These are phyloP conservation scores for Momotus momota DNA, from an alignment of 2,797 vertebrate species.

Conservation along the genomic window DNA sequence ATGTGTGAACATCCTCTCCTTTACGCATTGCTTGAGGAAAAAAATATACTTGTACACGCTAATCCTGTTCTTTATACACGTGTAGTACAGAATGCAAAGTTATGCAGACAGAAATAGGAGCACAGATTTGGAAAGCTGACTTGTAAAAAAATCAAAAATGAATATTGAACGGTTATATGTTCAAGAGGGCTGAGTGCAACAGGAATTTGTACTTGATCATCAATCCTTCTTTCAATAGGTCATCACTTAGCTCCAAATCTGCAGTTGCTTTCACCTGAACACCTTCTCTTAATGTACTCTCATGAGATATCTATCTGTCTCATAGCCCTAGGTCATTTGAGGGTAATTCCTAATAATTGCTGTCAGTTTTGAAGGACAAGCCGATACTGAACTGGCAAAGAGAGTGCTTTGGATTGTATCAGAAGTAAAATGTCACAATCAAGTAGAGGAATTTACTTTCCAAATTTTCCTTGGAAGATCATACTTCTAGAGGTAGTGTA, in stretches of 20 bases:
- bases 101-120: conserved; percentile 15
- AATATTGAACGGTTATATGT: background rate
- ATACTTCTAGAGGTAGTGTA: background rate
- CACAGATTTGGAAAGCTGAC: background rate
- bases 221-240: background rate
- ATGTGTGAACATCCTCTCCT: conserved; percentile 26
- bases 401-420: background rate
- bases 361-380: background rate
- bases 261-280: background rate
- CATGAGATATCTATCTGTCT: background rate
- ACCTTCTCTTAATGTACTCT: background rate
- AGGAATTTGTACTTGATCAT: background rate
- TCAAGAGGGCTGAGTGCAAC: background rate
- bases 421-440: background rate
- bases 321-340: background rate
- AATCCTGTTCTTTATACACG: background rate
- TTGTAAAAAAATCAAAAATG: background rate
- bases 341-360: background rate
- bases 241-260: background rate
- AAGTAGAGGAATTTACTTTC: background rate
- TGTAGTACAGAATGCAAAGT: background rate
- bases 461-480: background rate
- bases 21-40: background rate
- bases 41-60: background rate
- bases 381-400: background rate